phyloP scores from a whole-genome alignment of 2,113 vertebrate species.

The Phyllopteryx taeniolatus region DNA sequence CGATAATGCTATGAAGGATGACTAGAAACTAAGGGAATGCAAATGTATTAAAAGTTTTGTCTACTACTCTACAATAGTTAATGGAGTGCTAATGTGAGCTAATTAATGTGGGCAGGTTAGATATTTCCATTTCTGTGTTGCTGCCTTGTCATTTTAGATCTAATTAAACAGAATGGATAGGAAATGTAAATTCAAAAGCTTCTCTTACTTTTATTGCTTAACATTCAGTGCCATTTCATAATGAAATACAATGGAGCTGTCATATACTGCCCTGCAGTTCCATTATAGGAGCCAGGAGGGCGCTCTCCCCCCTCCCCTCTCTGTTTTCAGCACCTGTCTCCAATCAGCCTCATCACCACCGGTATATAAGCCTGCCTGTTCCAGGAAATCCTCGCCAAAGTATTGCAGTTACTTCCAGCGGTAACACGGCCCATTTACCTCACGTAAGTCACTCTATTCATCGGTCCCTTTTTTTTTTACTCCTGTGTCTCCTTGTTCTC shows the following conservation, averaged over 20 bases:
- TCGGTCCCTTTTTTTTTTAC: no score
- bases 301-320: no score
- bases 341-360: no score
- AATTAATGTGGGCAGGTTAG: background rate
- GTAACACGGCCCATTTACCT: no score
- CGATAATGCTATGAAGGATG: background rate
- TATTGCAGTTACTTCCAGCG: no score
- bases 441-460: no score
- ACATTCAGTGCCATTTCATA: background rate
- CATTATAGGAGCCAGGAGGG: no score
- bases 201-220: background rate
- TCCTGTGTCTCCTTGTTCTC: no score
- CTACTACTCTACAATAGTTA: background rate
- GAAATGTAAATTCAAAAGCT: background rate
- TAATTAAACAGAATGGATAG: background rate
- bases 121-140: background rate
- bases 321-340: no score
- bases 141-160: background rate
- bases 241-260: background rate
- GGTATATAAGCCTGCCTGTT: no score
- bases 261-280: no score
- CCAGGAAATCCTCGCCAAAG: no score
- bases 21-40: constrained; percentile 2
- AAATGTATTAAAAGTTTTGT: constrained; percentile 13
- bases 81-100: constrained; percentile 8